Base-by-base conservation (phyloP, 1,140 invertebrate species). In the Calosoma granatense region DNA sequence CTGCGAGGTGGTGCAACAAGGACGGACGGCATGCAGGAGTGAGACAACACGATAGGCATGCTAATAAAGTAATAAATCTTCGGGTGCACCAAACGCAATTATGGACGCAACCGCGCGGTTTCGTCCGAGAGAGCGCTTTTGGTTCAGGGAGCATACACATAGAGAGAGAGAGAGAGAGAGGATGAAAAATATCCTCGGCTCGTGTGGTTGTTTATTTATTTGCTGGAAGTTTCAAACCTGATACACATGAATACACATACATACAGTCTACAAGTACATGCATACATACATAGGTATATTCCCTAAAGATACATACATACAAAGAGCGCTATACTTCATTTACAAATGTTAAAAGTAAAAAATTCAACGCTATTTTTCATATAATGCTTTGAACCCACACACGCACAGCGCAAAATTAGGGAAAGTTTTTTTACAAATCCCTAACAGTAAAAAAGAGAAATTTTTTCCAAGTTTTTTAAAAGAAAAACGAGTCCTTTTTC, bases 61-160 rank as follows among this genome's bases (percentile, higher is more conserved):
- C 53, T 54, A 54, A 54, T 54, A 54, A 54, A 54, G 53, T 54
- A 54, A 54, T 54, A 54, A 54, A 54, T 54, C 53, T 54, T 54
- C 11, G 21, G 22, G 22, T 26, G 26, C 22, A 54, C 53, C n/a
- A 54, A 54, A 54, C 22, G 53, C 53, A 54, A 54, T 54, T 54
- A 54, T 17, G 22, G 22, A 54, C 41, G 41, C 41, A 17, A 17
- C 41, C 41, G 41, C n/a, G n/a, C 17, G 41, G 41, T 47, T 47
- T 47, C 41, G 41, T 47, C 41, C 41, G 41, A 11, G 17, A n/a
- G n/a, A n/a, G n/a, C n/a, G n/a, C n/a, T n/a, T 17, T 17, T 47
- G 9, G 41, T 47, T 47, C 41, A 47, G 41, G 41, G 41, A 47
- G 41, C 41, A 9, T n/a, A n/a, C n/a, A n/a, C n/a, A n/a, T n/a